These are phyloP conservation scores for Cyrtorhinus lividipennis DNA, from an alignment of 1,140 invertebrate species.

Conservation along the genomic window DNA sequence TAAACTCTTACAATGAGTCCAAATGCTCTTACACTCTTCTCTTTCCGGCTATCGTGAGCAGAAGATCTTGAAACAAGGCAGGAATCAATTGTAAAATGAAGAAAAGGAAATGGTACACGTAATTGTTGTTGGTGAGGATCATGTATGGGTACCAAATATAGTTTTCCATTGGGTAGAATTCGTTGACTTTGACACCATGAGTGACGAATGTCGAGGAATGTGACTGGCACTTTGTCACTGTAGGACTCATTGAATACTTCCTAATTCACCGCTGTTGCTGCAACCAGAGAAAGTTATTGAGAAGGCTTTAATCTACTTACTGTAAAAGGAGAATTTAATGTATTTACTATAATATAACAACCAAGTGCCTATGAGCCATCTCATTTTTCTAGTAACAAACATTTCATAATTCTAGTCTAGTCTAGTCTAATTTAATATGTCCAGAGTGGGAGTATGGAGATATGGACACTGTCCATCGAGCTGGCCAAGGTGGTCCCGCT, in stretches of 20 bases:
- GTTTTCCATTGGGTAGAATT: neutral
- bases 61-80: neutral
- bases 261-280: neutral
- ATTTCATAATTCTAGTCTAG: too few relatives aligned
- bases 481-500: too few relatives aligned
- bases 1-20: too few relatives aligned
- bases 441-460: too few relatives aligned
- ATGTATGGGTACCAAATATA: neutral
- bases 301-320: too few relatives aligned
- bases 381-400: too few relatives aligned
- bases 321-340: too few relatives aligned
- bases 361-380: too few relatives aligned
- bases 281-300: neutral
- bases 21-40: neutral
- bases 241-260: neutral
- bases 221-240: neutral
- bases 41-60: neutral
- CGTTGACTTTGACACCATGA: neutral
- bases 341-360: too few relatives aligned
- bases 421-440: too few relatives aligned
- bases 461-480: too few relatives aligned
- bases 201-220: neutral
- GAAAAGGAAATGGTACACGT: neutral
- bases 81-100: neutral
- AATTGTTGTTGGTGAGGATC: neutral